These are phyloP conservation scores for Caenorhabditis brenneri DNA, from an alignment of 1,140 invertebrate species.

Conservation along the genomic window DNA sequence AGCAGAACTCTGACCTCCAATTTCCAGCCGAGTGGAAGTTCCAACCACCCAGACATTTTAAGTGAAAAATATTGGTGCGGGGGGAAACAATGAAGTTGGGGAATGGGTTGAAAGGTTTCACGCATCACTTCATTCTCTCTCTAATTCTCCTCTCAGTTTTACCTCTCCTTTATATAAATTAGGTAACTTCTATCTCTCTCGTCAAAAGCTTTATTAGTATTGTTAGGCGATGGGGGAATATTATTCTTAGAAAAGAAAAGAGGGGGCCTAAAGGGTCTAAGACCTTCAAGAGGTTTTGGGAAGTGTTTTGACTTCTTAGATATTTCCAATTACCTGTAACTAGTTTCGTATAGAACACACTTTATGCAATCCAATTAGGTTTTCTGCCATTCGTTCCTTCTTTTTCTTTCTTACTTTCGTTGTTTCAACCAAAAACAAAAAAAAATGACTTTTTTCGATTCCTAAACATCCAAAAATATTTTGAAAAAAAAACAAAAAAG, in stretches of 20 bases:
- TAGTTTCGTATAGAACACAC: background rate
- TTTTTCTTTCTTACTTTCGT: background rate
- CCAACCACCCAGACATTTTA: background rate
- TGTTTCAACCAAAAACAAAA: too few relatives aligned
- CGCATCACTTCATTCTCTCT: background rate
- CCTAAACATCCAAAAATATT: background rate
- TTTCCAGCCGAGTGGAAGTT: background rate
- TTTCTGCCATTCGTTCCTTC: background rate
- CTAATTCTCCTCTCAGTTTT: background rate
- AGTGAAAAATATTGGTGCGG: slow-evolving; percentile 5
- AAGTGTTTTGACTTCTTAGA: background rate
- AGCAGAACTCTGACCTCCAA: background rate
- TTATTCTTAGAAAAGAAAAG: background rate
- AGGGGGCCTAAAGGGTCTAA: too few relatives aligned
- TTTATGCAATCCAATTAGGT: background rate
- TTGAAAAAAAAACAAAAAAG: background rate
- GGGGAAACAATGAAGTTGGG: background rate
- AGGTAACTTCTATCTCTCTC: background rate
- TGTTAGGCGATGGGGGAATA: background rate
- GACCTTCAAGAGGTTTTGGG: background rate
- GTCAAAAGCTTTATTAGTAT: background rate
- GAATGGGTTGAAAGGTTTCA: background rate
- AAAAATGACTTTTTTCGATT: too few relatives aligned
- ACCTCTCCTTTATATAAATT: background rate
- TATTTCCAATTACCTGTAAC: background rate